Evolutionary conservation across 2,888 invertebrate species (phyloP), one percentile per base, ranked within the genome.

Genomic region (Lamellibrachia satsuma): DNA sequence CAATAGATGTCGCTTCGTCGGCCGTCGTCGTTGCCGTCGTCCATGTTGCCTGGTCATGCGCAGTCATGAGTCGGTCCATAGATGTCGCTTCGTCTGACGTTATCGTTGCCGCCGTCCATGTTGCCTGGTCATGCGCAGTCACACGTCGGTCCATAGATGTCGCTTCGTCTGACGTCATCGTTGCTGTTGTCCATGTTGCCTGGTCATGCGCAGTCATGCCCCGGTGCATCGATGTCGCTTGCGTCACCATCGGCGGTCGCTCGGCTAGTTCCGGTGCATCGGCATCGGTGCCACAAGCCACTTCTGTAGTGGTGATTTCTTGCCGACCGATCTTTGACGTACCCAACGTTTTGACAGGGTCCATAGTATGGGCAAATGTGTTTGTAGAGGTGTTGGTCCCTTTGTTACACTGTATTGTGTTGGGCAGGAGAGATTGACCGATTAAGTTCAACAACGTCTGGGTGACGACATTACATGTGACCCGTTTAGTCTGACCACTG

Each of bases 141-240:
- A 75, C 22, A 39, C 39, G 4, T 6, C 75, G 75, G 2, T 22
- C 3, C 75, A 75, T 75, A 75, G 75, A 75, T 75, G 75, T 75
- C 75, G 75, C 75, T 22, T 75, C 75, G 75, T 75, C 22, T 15
- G 22, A 15, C n/a, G 75, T 75, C 22, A n/a, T 75, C 75, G 11
- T 75, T 75, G 11, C 22, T n/a, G 1, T n/a, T 75, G 75, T 75
- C 15, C 75, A 75, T 4, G 75, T 75, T 22, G 75, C 75, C 6
- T 75, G 75, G 75, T 75, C 75, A 75, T 75, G n/a, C 75, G 75
- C 75, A 22, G 75, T 15, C 6, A 75, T 22, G 22, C 22, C 6
- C 75, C 75, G 75, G 15, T 75, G 75, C 75, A 75, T 75, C 75
- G 75, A 75, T n/a, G 75, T 75, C n/a, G 15, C 75, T 75, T 75